These are phyloP conservation scores for Noctua janthe DNA, from an alignment of 2,888 invertebrate species.

Conservation along the genomic window DNA sequence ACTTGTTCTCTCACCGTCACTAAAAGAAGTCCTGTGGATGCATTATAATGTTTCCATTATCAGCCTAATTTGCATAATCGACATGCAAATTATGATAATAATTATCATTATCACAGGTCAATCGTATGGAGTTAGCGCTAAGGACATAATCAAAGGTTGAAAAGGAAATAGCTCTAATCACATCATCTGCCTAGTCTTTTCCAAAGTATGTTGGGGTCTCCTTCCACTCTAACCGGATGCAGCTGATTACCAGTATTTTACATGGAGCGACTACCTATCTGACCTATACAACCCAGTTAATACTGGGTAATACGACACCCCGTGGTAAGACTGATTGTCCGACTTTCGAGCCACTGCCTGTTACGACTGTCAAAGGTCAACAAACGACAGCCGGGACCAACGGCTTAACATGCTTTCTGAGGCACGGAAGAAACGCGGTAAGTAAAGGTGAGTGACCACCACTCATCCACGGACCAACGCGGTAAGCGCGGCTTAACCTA, in stretches of 20 bases:
- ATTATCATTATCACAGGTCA: not conserved
- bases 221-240: not conserved
- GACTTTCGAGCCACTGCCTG: not conserved
- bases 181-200: not conserved
- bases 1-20: not conserved
- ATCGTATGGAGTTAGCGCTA: not conserved
- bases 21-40: not conserved
- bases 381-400: not conserved
- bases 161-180: not conserved
- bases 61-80: not conserved
- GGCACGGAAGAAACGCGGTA: not conserved
- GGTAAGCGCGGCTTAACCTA: not conserved
- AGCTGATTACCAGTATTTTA: not conserved
- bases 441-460: not conserved
- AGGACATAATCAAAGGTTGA: not conserved
- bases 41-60: not conserved
- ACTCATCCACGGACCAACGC: not conserved
- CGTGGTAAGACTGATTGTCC: not conserved
- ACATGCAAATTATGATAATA: not conserved
- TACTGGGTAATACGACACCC: not conserved
- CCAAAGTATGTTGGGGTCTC: not conserved
- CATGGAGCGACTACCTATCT: not conserved
- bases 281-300: not conserved
- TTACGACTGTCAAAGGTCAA: not conserved
- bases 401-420: not conserved